Base-by-base conservation (phyloP, 2,888 invertebrate species). In the Rutpela maculata region DNA sequence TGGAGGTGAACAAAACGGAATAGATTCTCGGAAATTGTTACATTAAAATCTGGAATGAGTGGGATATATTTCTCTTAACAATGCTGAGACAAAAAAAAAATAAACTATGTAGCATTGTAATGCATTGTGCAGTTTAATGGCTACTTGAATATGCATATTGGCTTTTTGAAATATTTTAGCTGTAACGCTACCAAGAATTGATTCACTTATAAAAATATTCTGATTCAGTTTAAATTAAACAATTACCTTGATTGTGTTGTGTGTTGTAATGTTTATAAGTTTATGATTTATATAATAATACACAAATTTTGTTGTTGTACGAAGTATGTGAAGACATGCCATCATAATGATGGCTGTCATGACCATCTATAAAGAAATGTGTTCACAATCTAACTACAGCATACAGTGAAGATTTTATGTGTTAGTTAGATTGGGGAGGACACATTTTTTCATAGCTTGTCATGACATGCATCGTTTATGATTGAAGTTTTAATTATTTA, bases 161-260 rank as follows among this genome's bases (percentile, higher is more conserved):
- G 31, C n/a, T 62, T 62, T n/a, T 22, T 62, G 62, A 62, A 22
- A 62, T 62, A 31, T 62, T 62, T 62, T 31, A 62, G 62, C 62
- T 26, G 62, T 31, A 22, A 62, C n/a, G 62, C n/a, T 62, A 31
- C 62, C 62, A n/a, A 62, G 62, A 62, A 62, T 62, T 31, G 31
- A 43, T 15, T 12, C 11, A 12, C 43, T 43, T 43, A 43, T 15
- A 43, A 15, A 15, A 43, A 43, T 15, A 43, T 43, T 43, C 9
- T 12, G 43, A 12, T 43, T 43, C 43, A 43, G 15, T 43, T 43
- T 43, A 43, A 43, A 15, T 43, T 43, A 43, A 43, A 1, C 11
- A 15, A 15, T 43, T 43, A 43, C 15, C 43, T 43, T 15, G 43
- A 43, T 1, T 43, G 7, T 12, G 12, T 15, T 43, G 43, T 15